Evolutionary conservation across 2,888 invertebrate species (phyloP).

Genomic region (Bruchidius siliquastri): DNA sequence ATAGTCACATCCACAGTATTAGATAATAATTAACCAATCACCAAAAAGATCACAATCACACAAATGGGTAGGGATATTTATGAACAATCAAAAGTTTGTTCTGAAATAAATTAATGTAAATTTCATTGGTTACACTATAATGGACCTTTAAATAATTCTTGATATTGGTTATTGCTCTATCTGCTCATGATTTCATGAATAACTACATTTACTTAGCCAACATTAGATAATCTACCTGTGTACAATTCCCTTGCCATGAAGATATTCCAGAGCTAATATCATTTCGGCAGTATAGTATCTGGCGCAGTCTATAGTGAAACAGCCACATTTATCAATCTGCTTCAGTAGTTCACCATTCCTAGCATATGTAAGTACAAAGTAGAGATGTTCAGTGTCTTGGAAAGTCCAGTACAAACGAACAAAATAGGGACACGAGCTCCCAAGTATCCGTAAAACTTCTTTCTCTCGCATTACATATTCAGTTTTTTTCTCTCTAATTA

Average conservation of each 20-base stretch:
- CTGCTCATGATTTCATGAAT: too few species aligned
- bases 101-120: too few species aligned
- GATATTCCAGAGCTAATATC: conserved; percentile 83
- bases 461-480: conserved; percentile 92
- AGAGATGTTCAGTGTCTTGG: conserved; percentile 87
- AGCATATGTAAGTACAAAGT: conserved; percentile 93
- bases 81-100: too few species aligned
- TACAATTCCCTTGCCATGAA: conserved; percentile 83
- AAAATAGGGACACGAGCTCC: conserved; percentile 68
- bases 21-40: too few species aligned
- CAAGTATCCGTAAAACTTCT: conserved; percentile 84
- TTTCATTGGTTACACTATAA: too few species aligned
- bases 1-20: too few species aligned
- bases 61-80: too few species aligned
- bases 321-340: conserved; percentile 85
- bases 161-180: too few species aligned
- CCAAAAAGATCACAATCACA: too few species aligned
- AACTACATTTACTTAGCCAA: too few species aligned
- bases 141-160: too few species aligned
- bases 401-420: conserved; percentile 94
- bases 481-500: conserved; percentile 88
- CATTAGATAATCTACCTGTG: conserved; percentile 49
- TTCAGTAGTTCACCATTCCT: conserved; percentile 91
- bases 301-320: conserved; percentile 83
- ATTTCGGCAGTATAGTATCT: conserved; percentile 94